Percentiles rank a stretch among this genome's conserved stretches.
Evolutionary conservation across 2,888 invertebrate genomes (phyloP).

Genomic region (Junonia oenone): DNA sequence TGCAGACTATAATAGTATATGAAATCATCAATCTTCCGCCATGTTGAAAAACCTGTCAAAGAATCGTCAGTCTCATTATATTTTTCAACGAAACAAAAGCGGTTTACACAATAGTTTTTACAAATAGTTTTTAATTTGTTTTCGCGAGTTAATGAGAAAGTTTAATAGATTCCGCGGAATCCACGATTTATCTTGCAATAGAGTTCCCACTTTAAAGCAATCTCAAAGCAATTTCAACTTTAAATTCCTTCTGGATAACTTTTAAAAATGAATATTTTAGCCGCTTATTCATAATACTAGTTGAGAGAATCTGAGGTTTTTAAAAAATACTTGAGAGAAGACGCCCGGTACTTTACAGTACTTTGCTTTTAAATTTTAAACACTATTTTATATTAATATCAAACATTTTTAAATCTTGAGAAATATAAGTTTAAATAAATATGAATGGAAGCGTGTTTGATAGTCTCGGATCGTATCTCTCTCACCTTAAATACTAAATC

Average conservation of each 20-base stretch:
- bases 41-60: neutral
- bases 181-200: constrained; percentile 3
- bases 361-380: neutral
- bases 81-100: neutral
- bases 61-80: neutral
- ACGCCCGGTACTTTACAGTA: neutral
- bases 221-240: constrained; percentile 4
- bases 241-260: constrained; percentile 4
- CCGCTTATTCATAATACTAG: neutral
- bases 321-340: neutral
- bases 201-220: constrained; percentile 1
- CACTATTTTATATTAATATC: neutral
- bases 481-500: too few species aligned
- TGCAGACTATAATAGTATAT: neutral
- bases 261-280: constrained; percentile 4
- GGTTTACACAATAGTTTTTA: neutral
- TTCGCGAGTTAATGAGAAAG: neutral
- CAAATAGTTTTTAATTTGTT: constrained; percentile 1
- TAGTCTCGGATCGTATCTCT: too few species aligned
- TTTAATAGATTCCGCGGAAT: neutral
- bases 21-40: neutral
- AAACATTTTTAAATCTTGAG: too few species aligned
- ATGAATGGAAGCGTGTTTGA: too few species aligned
- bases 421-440: too few species aligned
- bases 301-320: neutral